A percentile compares a stretch with the other conserved stretches of the same genome.
phyloP scores from a whole-genome alignment of 2,113 vertebrate species.

The Microtus montanus region DNA sequence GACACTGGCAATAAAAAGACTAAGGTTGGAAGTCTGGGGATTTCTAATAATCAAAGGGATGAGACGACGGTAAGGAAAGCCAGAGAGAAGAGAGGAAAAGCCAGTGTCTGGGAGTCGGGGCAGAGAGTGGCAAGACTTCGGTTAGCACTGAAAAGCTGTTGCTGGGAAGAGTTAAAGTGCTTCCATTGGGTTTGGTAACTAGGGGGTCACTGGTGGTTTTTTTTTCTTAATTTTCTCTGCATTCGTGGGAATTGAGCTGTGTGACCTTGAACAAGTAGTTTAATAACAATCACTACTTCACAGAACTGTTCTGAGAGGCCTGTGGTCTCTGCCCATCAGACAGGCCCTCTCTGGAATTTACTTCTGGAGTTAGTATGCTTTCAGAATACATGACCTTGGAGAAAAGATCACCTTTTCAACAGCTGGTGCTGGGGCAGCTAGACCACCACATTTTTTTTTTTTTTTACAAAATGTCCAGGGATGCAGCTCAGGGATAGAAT shows the following conservation, averaged over 20 bases:
- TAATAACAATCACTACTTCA: constrained; percentile 35
- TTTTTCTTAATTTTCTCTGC: not conserved
- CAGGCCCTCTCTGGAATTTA: constrained; percentile 35
- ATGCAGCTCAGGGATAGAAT: not conserved
- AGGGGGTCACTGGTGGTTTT: not conserved
- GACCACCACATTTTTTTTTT: not conserved
- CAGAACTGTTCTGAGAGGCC: constrained; percentile 28
- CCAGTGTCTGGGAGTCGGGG: not conserved
- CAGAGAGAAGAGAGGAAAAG: not conserved
- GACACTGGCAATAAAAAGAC: not conserved
- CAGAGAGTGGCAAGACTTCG: not conserved
- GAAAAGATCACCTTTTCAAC: not conserved
- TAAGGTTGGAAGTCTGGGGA: not conserved
- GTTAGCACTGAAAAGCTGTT: not conserved
- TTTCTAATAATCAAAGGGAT: not conserved
- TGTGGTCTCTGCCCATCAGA: constrained; percentile 4
- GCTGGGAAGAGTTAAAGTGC: not conserved
- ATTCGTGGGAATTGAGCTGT: not conserved
- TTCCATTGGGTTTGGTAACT: constrained; percentile 26
- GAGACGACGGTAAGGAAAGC: not conserved
- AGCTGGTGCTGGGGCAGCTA: not conserved
- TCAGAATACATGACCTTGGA: constrained; percentile 18
- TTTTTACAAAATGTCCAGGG: not conserved
- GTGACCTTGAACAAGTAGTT: constrained; percentile 36
- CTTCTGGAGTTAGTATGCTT: constrained; percentile 38